Percentiles rank a stretch among this genome's conserved stretches.
Evolutionary conservation across 2,113 vertebrate species (phyloP).

Genomic region (Coracopsis vasa): DNA sequence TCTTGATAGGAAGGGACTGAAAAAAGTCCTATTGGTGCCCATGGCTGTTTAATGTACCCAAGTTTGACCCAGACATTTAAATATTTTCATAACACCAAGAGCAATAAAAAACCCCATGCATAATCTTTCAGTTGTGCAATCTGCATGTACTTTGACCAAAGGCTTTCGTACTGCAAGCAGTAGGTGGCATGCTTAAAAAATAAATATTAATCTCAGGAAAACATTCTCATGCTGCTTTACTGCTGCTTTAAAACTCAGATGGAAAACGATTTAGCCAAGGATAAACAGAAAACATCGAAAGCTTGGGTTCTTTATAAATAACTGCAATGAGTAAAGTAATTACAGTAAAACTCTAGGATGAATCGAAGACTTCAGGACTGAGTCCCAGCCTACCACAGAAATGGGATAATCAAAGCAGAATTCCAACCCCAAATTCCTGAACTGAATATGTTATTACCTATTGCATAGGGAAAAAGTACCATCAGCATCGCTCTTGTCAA

Average conservation of each 20-base stretch:
- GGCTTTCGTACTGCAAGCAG: not conserved
- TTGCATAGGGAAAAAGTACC: not conserved
- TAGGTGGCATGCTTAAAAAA: constrained; percentile 60
- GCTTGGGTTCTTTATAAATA: not conserved
- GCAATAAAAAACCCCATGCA: not conserved
- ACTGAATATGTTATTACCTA: not conserved
- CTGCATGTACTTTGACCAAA: constrained; percentile 1
- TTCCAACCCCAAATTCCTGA: not conserved
- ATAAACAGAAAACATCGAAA: not conserved
- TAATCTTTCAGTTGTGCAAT: not conserved
- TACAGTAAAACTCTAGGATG: not conserved
- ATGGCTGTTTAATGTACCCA: constrained; percentile 6
- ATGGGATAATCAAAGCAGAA: not conserved
- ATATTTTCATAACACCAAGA: constrained; percentile 56
- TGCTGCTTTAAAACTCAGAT: constrained; percentile 2
- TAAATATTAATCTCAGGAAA: constrained; percentile 45
- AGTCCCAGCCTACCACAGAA: not conserved
- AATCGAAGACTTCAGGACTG: not conserved
- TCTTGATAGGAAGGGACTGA: not conserved
- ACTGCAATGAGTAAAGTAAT: not conserved
- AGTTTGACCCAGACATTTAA: constrained; percentile 48
- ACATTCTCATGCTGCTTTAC: constrained; percentile 22
- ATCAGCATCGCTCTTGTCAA: not conserved
- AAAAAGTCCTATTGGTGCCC: not conserved
- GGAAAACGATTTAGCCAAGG: not conserved